Conservation (phyloP, 2,113 vertebrate species). For the Syngnathus scovelli region DNA sequence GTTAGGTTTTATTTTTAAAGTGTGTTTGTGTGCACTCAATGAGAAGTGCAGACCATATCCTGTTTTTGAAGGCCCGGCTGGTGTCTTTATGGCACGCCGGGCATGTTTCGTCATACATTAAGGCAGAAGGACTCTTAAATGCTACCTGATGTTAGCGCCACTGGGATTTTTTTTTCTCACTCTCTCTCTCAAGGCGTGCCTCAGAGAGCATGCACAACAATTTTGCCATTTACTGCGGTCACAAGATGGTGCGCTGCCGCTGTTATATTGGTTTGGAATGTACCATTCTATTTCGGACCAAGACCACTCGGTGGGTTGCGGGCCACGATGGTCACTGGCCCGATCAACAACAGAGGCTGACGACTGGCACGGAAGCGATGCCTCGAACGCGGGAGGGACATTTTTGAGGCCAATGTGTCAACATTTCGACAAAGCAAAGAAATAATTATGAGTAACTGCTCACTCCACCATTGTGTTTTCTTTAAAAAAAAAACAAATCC, state of each 20-base stretch:
- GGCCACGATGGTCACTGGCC: slow-evolving; percentile 59
- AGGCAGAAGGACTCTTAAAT: slow-evolving; percentile 70
- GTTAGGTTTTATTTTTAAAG: slow-evolving; percentile 63
- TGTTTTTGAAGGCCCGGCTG: slow-evolving; percentile 68
- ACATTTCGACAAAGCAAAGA: slow-evolving; percentile 47
- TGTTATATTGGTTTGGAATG: slow-evolving; percentile 78
- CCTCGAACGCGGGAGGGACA: slow-evolving; percentile 48
- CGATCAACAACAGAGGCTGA: slow-evolving; percentile 52
- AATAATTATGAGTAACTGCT: slow-evolving; percentile 47
- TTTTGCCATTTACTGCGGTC: slow-evolving; percentile 76
- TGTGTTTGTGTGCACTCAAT: slow-evolving; percentile 66
- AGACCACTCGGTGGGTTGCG: slow-evolving; percentile 64
- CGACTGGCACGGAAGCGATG: slow-evolving; percentile 34
- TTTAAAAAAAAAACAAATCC: slow-evolving; percentile 27
- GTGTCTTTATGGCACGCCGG: slow-evolving; percentile 59
- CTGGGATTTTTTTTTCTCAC: slow-evolving; percentile 50
- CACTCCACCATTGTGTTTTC: slow-evolving; percentile 60
- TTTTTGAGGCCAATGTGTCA: slow-evolving; percentile 70
- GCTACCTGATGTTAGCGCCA: slow-evolving; percentile 76
- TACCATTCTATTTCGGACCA: slow-evolving; percentile 71
- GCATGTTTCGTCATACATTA: slow-evolving; percentile 71
- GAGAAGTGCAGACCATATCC: slow-evolving; percentile 71
- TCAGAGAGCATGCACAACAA: slow-evolving; percentile 72
- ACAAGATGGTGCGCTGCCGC: slow-evolving; percentile 69
- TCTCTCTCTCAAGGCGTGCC: slow-evolving; percentile 60